These are phyloP conservation scores for Periophthalmus modestus DNA, from an alignment of 2,113 vertebrate species.

Conservation along the genomic window DNA sequence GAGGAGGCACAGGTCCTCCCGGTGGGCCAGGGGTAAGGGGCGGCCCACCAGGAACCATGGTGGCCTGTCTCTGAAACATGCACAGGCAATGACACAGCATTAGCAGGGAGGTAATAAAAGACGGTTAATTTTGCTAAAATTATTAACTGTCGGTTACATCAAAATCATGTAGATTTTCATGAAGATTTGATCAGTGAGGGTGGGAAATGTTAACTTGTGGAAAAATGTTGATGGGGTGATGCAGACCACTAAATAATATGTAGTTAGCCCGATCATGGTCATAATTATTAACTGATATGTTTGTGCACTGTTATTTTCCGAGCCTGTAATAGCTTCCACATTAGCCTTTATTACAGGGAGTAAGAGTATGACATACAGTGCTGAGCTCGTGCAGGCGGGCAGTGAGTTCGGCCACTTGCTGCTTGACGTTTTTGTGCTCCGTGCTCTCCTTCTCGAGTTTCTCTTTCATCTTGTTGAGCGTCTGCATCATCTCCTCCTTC, in stretches of 20 bases:
- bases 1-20: conserved; percentile 80
- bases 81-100: conserved; percentile 18
- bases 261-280: not conserved
- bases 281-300: conserved; percentile 5
- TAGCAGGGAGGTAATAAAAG: not conserved
- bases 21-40: conserved; percentile 79
- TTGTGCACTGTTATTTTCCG: conserved; percentile 5
- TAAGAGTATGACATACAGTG: conserved; percentile 76
- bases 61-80: conserved; percentile 80
- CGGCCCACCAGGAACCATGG: conserved; percentile 83
- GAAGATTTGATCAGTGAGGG: not conserved
- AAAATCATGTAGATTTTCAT: too few relatives aligned
- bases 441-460: conserved; percentile 94
- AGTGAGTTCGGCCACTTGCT: conserved; percentile 90
- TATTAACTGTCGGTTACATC: not conserved
- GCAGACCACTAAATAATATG: not conserved
- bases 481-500: conserved; percentile 99
- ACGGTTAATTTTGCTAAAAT: not conserved
- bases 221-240: not conserved
- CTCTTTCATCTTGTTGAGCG: conserved; percentile 99
- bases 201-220: not conserved
- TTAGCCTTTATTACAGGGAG: conserved; percentile 4
- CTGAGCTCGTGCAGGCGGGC: conserved; percentile 89
- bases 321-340: conserved; percentile 1
- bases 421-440: conserved; percentile 94